Conservation (phyloP, 2,888 invertebrate genomes). For the Aplocera efformata region DNA sequence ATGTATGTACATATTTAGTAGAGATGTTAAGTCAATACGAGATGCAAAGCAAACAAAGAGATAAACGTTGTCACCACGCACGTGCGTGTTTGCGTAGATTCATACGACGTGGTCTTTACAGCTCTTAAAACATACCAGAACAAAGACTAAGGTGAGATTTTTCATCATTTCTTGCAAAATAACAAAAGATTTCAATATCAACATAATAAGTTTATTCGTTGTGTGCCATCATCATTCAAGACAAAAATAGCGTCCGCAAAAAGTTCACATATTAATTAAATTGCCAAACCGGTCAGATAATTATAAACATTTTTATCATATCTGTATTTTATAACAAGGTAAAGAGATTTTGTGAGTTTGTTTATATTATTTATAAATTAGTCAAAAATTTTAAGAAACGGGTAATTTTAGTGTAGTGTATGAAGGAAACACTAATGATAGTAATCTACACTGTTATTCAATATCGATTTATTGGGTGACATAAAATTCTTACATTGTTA, state of each 20-base stretch:
- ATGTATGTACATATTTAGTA: conserved; percentile 25
- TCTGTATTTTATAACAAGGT: conserved; percentile 29
- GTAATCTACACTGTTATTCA: too few species aligned
- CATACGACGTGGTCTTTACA: conserved; percentile 26
- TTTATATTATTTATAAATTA: conserved; percentile 36
- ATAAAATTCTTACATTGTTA: conserved; percentile 6
- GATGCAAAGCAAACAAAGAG: conserved; percentile 53
- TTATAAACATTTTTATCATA: conserved; percentile 40
- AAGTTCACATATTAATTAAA: conserved; percentile 38
- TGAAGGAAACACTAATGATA: too few species aligned
- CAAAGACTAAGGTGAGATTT: conserved; percentile 21
- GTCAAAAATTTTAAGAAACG: conserved; percentile 15
- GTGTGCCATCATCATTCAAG: conserved; percentile 29
- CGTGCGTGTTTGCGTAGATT: conserved; percentile 57
- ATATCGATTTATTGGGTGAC: too few species aligned
- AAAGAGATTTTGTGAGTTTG: conserved; percentile 35
- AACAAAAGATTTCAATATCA: conserved; percentile 34
- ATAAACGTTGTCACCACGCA: conserved; percentile 55
- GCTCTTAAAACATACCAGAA: conserved; percentile 30
- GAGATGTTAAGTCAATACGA: conserved; percentile 49
- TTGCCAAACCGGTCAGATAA: conserved; percentile 45
- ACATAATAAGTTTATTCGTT: conserved; percentile 34
- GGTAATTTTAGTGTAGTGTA: too few species aligned
- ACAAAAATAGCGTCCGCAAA: conserved; percentile 47
- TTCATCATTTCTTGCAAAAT: conserved; percentile 20